Conservation (phyloP, 2,113 vertebrate genomes). For the Strix aluco region DNA sequence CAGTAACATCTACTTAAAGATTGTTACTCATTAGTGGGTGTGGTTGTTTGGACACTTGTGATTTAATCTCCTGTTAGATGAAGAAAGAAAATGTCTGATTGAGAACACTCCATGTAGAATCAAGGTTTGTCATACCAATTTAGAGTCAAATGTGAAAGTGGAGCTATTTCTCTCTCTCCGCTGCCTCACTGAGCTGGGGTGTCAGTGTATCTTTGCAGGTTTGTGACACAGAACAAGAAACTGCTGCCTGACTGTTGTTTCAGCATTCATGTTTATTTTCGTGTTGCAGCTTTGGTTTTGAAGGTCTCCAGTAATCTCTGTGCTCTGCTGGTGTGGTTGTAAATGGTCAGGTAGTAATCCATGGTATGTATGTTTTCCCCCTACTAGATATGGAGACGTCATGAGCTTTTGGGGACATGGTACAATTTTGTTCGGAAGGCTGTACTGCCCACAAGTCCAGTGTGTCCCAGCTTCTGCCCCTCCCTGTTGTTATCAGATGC, state of each 20-base stretch:
- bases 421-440: neutral
- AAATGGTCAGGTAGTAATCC: neutral
- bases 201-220: neutral
- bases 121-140: neutral
- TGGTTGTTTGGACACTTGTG: neutral
- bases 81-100: neutral
- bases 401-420: neutral
- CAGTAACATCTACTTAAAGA: neutral
- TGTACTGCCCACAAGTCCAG: neutral
- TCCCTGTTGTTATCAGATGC: rapidly evolving
- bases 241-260: neutral
- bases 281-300: neutral
- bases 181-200: neutral
- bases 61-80: neutral
- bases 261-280: neutral
- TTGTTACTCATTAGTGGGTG: neutral
- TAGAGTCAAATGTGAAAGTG: neutral
- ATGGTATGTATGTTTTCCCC: neutral
- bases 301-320: neutral
- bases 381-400: neutral
- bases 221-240: neutral
- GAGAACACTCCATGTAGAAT: neutral
- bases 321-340: neutral
- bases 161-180: neutral
- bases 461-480: neutral